These are phyloP conservation scores for Brevimyrus niger DNA, from an alignment of 2,113 vertebrate genomes.

Conservation along the genomic window DNA sequence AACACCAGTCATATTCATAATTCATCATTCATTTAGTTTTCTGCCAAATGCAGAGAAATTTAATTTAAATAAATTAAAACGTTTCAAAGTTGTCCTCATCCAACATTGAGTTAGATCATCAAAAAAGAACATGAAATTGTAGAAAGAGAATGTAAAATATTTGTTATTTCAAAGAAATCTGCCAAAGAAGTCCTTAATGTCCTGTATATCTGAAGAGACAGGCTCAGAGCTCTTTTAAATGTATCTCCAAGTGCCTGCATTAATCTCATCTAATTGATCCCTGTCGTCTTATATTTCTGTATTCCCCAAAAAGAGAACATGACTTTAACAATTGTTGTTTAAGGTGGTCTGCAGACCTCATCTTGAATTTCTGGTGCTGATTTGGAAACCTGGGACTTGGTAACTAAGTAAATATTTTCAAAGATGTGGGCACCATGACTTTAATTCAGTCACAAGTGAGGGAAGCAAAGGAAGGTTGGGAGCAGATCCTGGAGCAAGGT, in stretches of 20 bases:
- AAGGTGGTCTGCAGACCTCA: not conserved
- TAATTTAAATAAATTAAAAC: not conserved
- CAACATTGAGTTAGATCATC: conserved; percentile 1
- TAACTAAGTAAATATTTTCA: not conserved
- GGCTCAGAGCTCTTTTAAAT: not conserved
- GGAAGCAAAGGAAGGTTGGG: not conserved
- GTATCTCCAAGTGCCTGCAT: not conserved
- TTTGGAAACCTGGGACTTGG: not conserved
- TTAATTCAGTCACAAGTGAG: not conserved
- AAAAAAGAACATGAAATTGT: conserved; percentile 38
- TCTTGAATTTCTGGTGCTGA: not conserved
- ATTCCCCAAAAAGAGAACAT: not conserved
- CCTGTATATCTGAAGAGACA: not conserved
- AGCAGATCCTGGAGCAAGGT: not conserved
- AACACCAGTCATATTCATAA: not conserved
- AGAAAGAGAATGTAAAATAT: not conserved
- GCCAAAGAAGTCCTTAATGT: not conserved
- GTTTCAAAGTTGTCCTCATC: conserved; percentile 14
- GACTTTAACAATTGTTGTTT: not conserved
- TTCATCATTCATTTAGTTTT: not conserved
- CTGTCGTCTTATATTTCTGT: not conserved
- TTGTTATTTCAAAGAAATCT: not conserved
- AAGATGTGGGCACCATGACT: not conserved
- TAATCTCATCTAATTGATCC: not conserved
- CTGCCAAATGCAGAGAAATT: not conserved